phyloP scores from a whole-genome alignment of 2,113 vertebrate species.

The Pitta sordida region DNA sequence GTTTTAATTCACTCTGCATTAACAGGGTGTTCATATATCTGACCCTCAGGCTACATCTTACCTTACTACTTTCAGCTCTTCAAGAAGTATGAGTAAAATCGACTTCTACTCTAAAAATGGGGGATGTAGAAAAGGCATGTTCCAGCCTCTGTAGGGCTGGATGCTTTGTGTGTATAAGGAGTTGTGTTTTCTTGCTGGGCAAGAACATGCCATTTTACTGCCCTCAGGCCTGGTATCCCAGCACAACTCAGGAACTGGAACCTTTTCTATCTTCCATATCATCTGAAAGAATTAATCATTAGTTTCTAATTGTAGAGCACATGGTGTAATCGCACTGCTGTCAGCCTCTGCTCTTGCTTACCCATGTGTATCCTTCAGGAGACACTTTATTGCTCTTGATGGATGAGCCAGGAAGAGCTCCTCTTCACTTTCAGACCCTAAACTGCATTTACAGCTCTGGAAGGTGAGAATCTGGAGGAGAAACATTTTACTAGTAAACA shows the following conservation, averaged over 20 bases:
- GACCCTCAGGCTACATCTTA: neutral
- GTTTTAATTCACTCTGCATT: constrained; percentile 12
- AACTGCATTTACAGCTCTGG: constrained; percentile 31
- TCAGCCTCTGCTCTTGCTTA: constrained; percentile 27
- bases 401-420: constrained; percentile 51
- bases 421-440: constrained; percentile 40
- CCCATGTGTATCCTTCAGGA: constrained; percentile 39
- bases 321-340: neutral
- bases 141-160: neutral
- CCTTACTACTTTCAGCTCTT: neutral
- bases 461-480: constrained; percentile 30
- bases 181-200: neutral
- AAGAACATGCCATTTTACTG: neutral
- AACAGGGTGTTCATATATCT: neutral
- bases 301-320: constrained; percentile 56
- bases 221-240: accelerated
- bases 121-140: neutral
- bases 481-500: constrained; percentile 54
- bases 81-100: neutral
- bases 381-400: constrained; percentile 57
- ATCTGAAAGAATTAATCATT: constrained; percentile 23
- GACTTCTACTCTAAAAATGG: neutral
- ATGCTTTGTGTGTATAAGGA: neutral
- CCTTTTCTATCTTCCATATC: constrained; percentile 11
- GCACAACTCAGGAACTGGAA: neutral